Conservation (phyloP, 2,113 vertebrate species). For the Plotosus lineatus region DNA sequence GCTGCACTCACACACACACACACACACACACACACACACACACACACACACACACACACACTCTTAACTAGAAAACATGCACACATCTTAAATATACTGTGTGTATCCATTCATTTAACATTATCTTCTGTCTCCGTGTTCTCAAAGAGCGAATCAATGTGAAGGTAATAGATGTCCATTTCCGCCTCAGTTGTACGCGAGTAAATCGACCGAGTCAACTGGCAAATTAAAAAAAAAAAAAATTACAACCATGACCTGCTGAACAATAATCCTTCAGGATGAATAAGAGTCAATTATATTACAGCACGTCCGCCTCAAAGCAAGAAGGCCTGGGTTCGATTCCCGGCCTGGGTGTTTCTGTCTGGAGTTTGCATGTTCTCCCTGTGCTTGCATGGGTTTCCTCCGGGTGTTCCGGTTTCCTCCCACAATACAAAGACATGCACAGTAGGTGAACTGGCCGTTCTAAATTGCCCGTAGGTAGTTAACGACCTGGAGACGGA, state of each 20-base stretch:
- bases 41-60: neutral
- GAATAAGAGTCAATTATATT: conserved; percentile 10
- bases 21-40: conserved; percentile 16
- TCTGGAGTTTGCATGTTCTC: no score
- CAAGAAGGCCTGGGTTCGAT: no score
- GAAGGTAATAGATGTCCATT: neutral
- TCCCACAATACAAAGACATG: no score
- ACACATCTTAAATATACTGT: neutral
- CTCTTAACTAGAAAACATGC: neutral
- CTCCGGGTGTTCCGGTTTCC: no score
- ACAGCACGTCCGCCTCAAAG: no score
- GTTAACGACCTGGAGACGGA: no score
- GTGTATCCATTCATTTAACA: conserved; percentile 1
- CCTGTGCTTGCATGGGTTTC: no score
- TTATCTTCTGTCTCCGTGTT: neutral
- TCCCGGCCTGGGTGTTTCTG: no score
- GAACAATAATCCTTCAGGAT: neutral
- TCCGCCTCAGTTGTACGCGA: neutral
- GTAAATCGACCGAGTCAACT: neutral
- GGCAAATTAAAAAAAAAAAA: neutral
- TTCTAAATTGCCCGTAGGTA: no score
- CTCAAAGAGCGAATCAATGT: neutral
- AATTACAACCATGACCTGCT: neutral
- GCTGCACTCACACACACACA: conserved; percentile 18
- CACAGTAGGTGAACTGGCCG: no score